Conservation (phyloP, 2,797 vertebrate species). For the Tauraco hartlaubi region DNA sequence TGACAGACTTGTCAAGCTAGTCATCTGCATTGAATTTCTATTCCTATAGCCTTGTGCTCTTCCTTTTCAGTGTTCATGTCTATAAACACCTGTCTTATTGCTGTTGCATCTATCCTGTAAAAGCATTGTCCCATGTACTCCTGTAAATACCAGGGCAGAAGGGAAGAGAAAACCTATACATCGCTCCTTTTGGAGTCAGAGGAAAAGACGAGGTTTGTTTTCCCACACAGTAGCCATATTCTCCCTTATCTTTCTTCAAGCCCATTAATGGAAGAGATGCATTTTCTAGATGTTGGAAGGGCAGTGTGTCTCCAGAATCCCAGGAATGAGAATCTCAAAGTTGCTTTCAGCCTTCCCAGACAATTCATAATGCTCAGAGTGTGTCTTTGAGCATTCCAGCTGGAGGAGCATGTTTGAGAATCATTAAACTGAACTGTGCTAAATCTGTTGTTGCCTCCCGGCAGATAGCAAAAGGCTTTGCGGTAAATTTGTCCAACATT, state of each 20-base stretch:
- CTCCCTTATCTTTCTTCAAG: neutral
- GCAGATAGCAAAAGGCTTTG: slow-evolving; percentile 3
- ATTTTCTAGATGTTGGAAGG: neutral
- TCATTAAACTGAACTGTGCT: slow-evolving; percentile 27
- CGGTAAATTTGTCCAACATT: slow-evolving; percentile 47
- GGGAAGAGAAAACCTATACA: neutral
- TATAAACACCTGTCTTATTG: neutral
- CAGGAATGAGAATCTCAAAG: neutral
- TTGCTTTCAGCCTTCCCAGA: neutral
- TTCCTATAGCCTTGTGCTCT: neutral
- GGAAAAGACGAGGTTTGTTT: neutral
- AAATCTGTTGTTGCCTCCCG: neutral
- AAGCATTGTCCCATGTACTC: neutral
- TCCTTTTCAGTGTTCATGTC: neutral
- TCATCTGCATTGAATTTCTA: neutral
- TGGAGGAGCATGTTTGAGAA: neutral
- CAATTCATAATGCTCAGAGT: neutral
- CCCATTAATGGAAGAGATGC: neutral
- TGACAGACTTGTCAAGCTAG: neutral
- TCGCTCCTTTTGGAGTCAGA: neutral
- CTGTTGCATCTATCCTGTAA: neutral
- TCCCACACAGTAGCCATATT: neutral
- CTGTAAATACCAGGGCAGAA: neutral
- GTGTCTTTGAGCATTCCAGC: slow-evolving; percentile 34
- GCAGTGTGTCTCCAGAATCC: neutral